Evolutionary conservation across 2,113 vertebrate species (phyloP), one percentile per base, ranked within the genome.

Genomic region (Microtus pennsylvanicus): DNA sequence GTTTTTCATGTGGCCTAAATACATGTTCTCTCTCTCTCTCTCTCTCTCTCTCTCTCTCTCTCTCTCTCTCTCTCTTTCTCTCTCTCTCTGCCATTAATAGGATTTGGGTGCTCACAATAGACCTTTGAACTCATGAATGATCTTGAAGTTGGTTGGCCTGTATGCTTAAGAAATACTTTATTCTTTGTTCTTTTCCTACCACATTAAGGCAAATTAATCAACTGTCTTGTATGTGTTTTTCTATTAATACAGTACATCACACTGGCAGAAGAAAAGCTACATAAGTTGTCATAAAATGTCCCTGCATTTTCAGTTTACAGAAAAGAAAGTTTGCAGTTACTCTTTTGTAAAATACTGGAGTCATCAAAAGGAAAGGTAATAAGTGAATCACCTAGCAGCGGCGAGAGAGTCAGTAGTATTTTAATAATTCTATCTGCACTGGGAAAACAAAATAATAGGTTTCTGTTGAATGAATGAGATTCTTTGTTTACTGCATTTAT

Each of bases 401-500:
- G 10, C 45, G n/a, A 81, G 42, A 13, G 7, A 22, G 63, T 93
- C 87, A 90, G 55, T 11, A 55, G 24, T 69, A 69, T 92, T 87
- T 69, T 90, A 90, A 90, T 74, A 88, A 95, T 87, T 96, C 52
- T 88, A 69, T 85, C 94, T 95, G 92, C 58, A 74, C 30, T 69
- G 63, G 94, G 61, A 80, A 94, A 93, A 85, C 67, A 77, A 85
- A 95, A 78, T 83, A 83, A 96, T 42, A 85, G 75, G 16, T 61
- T 96, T 91, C 75, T 14, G 70, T 45, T 74, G 75, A 89, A 92
- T 50, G 95, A 95, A 91, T 83, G 83, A 55, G 33, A 89, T 87
- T 94, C 42, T 76, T 0, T 89, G 65, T 93, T 93, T 94, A 93
- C 77, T 90, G 76, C 87, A 52, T 93, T 93, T 93, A 93, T 77